Evolutionary conservation across 1,140 invertebrate genomes (phyloP).

Genomic region (Fopius arisanus): DNA sequence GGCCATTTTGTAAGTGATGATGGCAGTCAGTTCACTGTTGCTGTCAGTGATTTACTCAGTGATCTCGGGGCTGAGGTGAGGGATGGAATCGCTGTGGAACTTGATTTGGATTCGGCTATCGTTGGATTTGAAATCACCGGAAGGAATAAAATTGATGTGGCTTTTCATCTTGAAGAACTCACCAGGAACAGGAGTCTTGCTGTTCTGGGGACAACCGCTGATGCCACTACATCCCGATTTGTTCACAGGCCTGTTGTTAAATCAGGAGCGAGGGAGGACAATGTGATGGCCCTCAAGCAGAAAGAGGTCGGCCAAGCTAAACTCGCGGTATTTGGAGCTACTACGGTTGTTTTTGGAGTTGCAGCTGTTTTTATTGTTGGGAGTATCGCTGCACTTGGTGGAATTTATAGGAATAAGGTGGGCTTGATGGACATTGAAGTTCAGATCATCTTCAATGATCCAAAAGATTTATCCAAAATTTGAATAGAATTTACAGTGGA

Average conservation of each 20-base stretch:
- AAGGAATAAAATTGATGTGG: conserved; percentile 72
- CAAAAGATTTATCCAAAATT: no score
- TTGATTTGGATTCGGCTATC: conserved; percentile 67
- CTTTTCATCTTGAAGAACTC: conserved; percentile 72
- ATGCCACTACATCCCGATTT: conserved; percentile 72
- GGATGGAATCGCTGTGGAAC: conserved; percentile 66
- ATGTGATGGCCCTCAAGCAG: conserved; percentile 70
- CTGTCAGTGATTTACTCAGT: conserved; percentile 64
- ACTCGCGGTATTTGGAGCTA: conserved; percentile 75
- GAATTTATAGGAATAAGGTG: conserved; percentile 73
- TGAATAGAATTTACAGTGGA: no score
- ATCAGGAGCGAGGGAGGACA: conserved; percentile 54
- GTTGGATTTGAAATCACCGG: conserved; percentile 71
- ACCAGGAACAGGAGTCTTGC: conserved; percentile 62
- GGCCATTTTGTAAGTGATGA: conserved; percentile 65
- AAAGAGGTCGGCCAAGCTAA: conserved; percentile 73
- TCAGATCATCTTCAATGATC: no score
- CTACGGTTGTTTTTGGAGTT: conserved; percentile 73
- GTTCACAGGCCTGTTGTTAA: conserved; percentile 66
- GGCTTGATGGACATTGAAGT: no score
- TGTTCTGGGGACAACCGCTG: conserved; percentile 68
- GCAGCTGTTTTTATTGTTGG: conserved; percentile 77
- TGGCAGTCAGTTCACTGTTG: conserved; percentile 64
- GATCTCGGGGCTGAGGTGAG: conserved; percentile 66
- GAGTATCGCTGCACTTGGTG: conserved; percentile 72